phyloP scores from a whole-genome alignment of 2,888 invertebrate genomes.

The Minunthozetes semirufus region DNA sequence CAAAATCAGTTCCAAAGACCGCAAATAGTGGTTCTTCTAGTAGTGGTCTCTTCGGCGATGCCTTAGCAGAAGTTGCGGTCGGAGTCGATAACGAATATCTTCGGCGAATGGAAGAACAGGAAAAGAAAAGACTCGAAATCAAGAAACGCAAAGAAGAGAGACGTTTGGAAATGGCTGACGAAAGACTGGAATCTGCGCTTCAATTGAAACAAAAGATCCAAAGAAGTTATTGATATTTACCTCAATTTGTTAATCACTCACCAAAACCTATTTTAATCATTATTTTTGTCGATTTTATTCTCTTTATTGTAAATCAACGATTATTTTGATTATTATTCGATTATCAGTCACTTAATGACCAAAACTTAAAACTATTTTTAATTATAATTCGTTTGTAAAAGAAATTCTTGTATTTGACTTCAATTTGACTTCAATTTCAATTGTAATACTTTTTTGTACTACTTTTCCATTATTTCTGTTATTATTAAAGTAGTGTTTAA shows the following conservation, averaged over 20 bases:
- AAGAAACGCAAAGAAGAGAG: background rate
- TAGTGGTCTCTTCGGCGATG: background rate
- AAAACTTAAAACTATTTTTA: too few species aligned
- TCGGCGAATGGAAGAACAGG: background rate
- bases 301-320: too few species aligned
- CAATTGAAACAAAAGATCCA: background rate
- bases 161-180: constrained; percentile 6
- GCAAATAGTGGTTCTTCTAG: background rate
- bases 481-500: too few species aligned
- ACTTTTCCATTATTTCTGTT: too few species aligned
- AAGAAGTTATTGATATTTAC: background rate
- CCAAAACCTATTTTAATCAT: background rate
- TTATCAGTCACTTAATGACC: too few species aligned
- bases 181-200: background rate
- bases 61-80: background rate
- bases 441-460: too few species aligned
- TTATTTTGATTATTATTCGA: too few species aligned
- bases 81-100: constrained; percentile 2
- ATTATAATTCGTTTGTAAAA: too few species aligned
- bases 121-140: background rate
- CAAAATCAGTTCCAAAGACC: background rate
- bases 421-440: too few species aligned
- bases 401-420: too few species aligned
- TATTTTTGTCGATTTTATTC: too few species aligned
- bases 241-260: background rate